Evolutionary conservation across 1,140 invertebrate genomes (phyloP), one percentile per base, ranked within the genome.

Genomic region (Orussus abietinus): DNA sequence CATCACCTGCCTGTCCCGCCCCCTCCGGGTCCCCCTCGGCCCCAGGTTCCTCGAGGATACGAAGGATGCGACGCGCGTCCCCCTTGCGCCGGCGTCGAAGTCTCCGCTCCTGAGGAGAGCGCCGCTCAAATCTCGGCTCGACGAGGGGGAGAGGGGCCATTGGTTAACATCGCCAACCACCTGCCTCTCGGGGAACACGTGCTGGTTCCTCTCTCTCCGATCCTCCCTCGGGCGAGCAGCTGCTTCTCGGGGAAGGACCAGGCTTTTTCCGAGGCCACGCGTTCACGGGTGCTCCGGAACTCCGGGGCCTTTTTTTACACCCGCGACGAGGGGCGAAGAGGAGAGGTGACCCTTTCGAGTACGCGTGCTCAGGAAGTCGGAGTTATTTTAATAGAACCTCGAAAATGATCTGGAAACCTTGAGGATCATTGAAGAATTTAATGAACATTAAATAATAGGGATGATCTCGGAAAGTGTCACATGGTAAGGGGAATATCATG

Each of bases 91-190:
- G 6, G 6, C 22, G 6, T 7, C n/a, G 22, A 25, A 25, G 22
- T 7, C 6, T 25, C n/a, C 22, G 22, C 6, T 6, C 6, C 6
- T 7, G 22, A 25, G n/a, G 22, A 25, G 37, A 34, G 45, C 35
- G 39, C 28, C 51, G 48, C 45, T 50, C 38, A 62, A 65, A 64
- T 66, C 61, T 56, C 57, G 46, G 54, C 49, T 42, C 26, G 49
- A 53, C 39, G 43, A 13, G 49, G 54, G 57, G 57, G 54, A 54
- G 56, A 54, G 57, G 60, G 40, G 56, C 48, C 53, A 64, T 62
- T 57, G 60, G 55, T 64, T 55, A 57, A 61, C 60, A 56, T 65
- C 64, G 55, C 54, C 55, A 56, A 49, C 62, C 66, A 69, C 65
- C 66, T 69, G 66, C 64, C 58, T 45, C 35, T 21, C 21, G 48